phyloP scores from a whole-genome alignment of 2,797 vertebrate species.

The Distichodus sexfasciatus region DNA sequence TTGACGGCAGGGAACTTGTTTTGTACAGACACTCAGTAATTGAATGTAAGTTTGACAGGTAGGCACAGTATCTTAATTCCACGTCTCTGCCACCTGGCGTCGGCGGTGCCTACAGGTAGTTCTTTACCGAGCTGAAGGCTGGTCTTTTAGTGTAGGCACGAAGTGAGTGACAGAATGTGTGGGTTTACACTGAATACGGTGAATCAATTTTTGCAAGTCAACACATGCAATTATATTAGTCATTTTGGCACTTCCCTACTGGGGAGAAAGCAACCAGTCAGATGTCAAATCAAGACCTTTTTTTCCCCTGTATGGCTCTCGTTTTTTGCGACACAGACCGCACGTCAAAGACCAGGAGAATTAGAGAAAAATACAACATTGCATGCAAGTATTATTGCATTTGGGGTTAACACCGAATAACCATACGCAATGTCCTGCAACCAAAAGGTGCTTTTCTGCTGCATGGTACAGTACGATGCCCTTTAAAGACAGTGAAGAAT shows the following conservation, averaged over 20 bases:
- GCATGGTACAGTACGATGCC: too few species aligned
- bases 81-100: constrained; percentile 20
- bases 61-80: constrained; percentile 19
- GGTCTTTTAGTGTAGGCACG: constrained; percentile 1
- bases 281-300: neutral
- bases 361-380: too few species aligned
- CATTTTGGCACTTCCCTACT: neutral
- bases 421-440: too few species aligned
- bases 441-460: too few species aligned
- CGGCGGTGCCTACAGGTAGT: constrained; percentile 25
- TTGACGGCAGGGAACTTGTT: neutral
- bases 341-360: too few species aligned
- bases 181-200: constrained; percentile 5
- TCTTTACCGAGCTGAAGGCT: constrained; percentile 4
- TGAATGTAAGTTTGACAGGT: constrained; percentile 11
- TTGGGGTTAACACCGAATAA: too few species aligned
- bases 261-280: neutral
- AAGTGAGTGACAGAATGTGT: constrained; percentile 17
- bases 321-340: neutral
- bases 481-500: too few species aligned
- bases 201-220: neutral
- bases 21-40: neutral
- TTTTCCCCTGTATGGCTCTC: neutral
- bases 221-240: neutral
- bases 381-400: too few species aligned